Evolutionary conservation across 2,113 vertebrate species (phyloP).

Genomic region (Xiphophorus maculatus): DNA sequence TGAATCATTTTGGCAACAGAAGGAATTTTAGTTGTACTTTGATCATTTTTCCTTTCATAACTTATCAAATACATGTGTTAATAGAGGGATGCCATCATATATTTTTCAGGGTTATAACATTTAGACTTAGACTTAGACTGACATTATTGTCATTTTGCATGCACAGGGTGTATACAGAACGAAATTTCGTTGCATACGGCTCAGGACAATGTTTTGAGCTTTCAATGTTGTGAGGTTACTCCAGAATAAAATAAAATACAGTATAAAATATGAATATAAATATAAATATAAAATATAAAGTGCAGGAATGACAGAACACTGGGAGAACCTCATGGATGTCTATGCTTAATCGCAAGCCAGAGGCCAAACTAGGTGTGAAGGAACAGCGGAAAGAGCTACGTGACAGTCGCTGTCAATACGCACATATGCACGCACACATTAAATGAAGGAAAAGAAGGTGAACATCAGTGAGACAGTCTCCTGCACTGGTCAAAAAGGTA

Average conservation of each 20-base stretch:
- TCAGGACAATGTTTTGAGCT: too few species aligned
- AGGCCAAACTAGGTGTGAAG: conserved; percentile 83
- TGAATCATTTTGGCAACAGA: neutral
- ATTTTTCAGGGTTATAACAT: too few species aligned
- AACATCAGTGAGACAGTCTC: conserved; percentile 79
- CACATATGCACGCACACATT: conserved; percentile 64
- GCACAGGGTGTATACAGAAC: too few species aligned
- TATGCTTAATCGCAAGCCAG: conserved; percentile 65
- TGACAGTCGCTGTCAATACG: conserved; percentile 64
- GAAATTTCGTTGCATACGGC: too few species aligned
- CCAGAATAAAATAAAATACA: too few species aligned
- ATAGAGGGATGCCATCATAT: neutral
- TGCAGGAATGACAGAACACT: too few species aligned
- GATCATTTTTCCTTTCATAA: neutral
- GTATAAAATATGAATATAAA: too few species aligned
- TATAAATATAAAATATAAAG: too few species aligned
- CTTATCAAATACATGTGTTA: neutral
- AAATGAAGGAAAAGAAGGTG: conserved; percentile 73
- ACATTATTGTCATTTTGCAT: too few species aligned
- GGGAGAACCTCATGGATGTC: neutral
- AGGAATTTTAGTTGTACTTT: neutral
- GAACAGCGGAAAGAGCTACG: conserved; percentile 72
- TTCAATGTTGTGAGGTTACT: too few species aligned
- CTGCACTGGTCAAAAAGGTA: conserved; percentile 76
- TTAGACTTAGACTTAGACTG: too few species aligned